Evolutionary conservation across 2,888 invertebrate genomes (phyloP).

Genomic region (Machimus atricapillus): DNA sequence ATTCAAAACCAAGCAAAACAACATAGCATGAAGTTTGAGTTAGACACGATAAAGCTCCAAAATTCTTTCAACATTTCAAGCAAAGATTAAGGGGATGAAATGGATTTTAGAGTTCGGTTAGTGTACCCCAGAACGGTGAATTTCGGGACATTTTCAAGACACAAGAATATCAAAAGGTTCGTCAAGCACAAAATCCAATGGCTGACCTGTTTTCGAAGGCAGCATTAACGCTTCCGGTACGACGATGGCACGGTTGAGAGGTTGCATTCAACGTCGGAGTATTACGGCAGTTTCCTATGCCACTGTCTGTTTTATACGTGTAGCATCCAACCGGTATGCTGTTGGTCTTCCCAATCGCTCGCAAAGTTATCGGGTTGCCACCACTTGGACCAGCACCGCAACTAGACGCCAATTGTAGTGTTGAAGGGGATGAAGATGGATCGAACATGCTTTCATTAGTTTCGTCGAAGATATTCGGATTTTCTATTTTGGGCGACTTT

Average conservation of each 20-base stretch:
- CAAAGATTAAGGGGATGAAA: background rate
- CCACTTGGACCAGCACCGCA: background rate
- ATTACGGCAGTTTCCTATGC: background rate
- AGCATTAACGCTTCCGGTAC: background rate
- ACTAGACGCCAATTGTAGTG: background rate
- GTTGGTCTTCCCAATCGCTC: slow-evolving; percentile 23
- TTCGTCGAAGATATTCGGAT: background rate
- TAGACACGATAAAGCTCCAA: background rate
- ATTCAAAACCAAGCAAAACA: background rate
- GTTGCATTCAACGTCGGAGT: background rate
- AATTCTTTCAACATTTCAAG: background rate
- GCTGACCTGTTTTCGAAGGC: slow-evolving; percentile 6
- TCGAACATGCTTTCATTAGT: slow-evolving; percentile 51
- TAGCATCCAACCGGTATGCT: slow-evolving; percentile 4
- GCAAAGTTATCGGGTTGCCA: background rate
- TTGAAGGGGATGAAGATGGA: slow-evolving; percentile 51
- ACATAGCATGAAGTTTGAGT: background rate
- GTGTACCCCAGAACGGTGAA: background rate
- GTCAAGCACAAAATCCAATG: background rate
- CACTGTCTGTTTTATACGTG: background rate
- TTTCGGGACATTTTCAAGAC: background rate
- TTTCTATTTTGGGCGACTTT: background rate
- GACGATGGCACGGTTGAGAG: background rate
- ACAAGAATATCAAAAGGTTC: background rate
- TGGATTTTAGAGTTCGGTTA: background rate